Evolutionary conservation across 1,140 invertebrate genomes (phyloP), one percentile per base, ranked within the genome.

Genomic region (Metopolophium dirhodum): DNA sequence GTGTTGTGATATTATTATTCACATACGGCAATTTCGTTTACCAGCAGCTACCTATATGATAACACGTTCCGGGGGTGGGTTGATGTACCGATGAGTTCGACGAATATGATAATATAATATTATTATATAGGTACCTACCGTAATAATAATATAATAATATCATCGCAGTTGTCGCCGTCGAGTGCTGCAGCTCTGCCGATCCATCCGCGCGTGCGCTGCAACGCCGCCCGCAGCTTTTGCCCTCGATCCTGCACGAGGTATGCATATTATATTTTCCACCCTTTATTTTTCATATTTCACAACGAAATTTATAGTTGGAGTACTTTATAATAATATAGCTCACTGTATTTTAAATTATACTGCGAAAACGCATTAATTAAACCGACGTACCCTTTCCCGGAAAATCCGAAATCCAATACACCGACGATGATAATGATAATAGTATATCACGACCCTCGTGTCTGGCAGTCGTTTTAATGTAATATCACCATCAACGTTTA

Each of bases 401-500:
- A 77, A 77, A 77, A 77, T n/a, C 61, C 61, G n/a, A n/a, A 77
- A 77, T 68, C 61, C 61, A 68, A 30, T 77, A n/a, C 61, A n/a
- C 30, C 30, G 61, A 77, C 61, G 61, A 77, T 35, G 61, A 77
- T 77, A 77, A 77, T 77, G 61, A 77, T 77, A n/a, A 77, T n/a
- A 77, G n/a, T 77, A 77, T 77, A 77, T 35, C 61, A 77, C 61
- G 61, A 77, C 61, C 61, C 61, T 77, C 61, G 61, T 77, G 61
- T 77, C 61, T 77, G 61, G n/a, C 61, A 77, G 61, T 6, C 30
- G 61, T 77, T 77, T 77, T 77, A 77, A 77, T 77, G n/a, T 77
- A 20, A 77, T 77, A 77, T 77, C 61, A 77, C 61, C 61, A 77
- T 77, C 30, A 77, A 77, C 61, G 14, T 77, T n/a, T 77, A 37